Evolutionary conservation across 1,140 invertebrate genomes (phyloP).

Genomic region (Cherax quadricarinatus): DNA sequence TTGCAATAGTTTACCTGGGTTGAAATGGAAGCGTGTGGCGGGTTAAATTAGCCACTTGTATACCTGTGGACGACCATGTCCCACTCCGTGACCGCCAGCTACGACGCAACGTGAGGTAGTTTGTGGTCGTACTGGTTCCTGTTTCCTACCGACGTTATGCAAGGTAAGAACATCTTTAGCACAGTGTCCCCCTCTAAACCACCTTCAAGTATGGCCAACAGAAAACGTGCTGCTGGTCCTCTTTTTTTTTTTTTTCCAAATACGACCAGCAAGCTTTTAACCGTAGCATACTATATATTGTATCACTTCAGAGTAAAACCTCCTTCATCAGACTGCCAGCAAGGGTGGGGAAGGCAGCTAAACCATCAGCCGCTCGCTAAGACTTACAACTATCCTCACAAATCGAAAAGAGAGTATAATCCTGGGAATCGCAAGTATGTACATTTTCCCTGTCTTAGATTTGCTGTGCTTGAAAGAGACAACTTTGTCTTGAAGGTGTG

Average conservation of each 20-base stretch:
- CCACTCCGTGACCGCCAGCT: background rate
- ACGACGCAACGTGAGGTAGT: conserved; percentile 5
- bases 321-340: no score
- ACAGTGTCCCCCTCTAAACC: background rate
- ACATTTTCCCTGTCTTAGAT: background rate
- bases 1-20: no score
- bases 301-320: no score
- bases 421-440: no score
- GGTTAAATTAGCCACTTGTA: background rate
- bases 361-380: no score
- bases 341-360: no score
- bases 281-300: no score
- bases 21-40: no score
- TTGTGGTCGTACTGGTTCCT: background rate
- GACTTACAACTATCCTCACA: no score
- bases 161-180: conserved; percentile 29
- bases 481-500: background rate
- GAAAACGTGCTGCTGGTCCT: conserved; percentile 26
- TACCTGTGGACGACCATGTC: background rate
- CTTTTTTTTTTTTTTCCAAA: background rate
- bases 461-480: background rate
- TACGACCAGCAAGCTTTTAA: background rate
- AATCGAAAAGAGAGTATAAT: no score
- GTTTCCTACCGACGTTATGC: conserved; percentile 1
- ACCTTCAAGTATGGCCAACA: background rate